These are phyloP conservation scores for Ardeotis arabs DNA, from an alignment of 2,113 vertebrate genomes.

Conservation along the genomic window DNA sequence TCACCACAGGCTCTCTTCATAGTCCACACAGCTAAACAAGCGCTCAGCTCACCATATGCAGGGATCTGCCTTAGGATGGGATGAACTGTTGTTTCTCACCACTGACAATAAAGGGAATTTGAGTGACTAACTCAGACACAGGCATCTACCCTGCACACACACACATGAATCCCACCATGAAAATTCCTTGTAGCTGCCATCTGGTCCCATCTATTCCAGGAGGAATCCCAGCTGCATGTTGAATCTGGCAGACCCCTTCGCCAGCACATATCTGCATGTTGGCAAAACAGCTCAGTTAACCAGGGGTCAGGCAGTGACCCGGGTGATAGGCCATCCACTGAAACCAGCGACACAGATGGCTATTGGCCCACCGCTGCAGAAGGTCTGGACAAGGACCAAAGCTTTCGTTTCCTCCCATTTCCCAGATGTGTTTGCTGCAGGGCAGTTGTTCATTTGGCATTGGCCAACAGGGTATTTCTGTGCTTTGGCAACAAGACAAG, in stretches of 20 bases:
- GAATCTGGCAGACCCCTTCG: neutral
- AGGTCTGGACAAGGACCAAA: neutral
- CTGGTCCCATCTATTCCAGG: neutral
- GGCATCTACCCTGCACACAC: neutral
- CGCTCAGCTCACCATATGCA: fast-evolving
- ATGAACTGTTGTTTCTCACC: neutral
- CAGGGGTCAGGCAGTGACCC: neutral
- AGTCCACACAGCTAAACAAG: neutral
- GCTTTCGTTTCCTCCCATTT: neutral
- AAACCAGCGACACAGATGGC: neutral
- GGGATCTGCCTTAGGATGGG: neutral
- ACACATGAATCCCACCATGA: neutral
- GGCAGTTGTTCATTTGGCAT: neutral
- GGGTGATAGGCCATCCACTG: neutral
- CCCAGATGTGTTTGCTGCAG: neutral
- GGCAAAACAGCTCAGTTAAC: neutral
- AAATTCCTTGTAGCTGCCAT: neutral
- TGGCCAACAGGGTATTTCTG: neutral
- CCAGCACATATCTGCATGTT: neutral
- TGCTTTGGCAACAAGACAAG: neutral
- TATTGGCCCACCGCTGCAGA: neutral
- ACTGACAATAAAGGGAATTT: neutral
- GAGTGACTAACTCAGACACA: neutral
- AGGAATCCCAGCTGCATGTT: neutral
- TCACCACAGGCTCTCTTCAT: neutral